phyloP scores from a whole-genome alignment of 2,113 vertebrate genomes.

The Nesoenas mayeri region DNA sequence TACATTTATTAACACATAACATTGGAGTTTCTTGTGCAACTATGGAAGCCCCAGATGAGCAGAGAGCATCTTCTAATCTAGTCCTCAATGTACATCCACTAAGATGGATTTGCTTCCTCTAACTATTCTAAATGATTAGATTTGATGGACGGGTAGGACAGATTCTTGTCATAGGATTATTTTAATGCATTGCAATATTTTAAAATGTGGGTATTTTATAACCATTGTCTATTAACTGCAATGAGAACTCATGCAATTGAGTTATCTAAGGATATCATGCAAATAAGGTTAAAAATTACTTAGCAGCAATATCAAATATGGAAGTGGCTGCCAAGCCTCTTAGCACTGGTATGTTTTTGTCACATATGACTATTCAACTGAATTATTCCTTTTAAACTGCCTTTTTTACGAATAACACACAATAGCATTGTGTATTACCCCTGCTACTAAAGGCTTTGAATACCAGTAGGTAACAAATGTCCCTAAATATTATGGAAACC shows the following conservation, averaged over 20 bases:
- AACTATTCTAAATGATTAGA: not conserved
- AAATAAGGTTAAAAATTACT: constrained; percentile 1
- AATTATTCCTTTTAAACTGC: not conserved
- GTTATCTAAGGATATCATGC: not conserved
- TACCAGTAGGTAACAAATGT: not conserved
- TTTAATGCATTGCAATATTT: not conserved
- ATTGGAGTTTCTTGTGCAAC: not conserved
- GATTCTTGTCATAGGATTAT: not conserved
- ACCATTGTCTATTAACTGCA: not conserved
- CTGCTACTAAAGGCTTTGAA: not conserved
- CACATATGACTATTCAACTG: not conserved
- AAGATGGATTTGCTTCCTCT: not conserved
- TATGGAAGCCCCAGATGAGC: not conserved
- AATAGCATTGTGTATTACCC: not conserved
- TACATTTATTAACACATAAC: not conserved
- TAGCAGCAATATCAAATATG: not conserved
- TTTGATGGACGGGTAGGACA: not conserved
- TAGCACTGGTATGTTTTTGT: not conserved
- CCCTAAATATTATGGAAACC: constrained; percentile 27
- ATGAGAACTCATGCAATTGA: not conserved
- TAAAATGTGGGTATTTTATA: not conserved
- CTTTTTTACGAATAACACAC: not conserved
- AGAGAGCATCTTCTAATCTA: not conserved
- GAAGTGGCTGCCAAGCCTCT: not conserved
- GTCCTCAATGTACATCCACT: not conserved